Evolutionary conservation across 1,140 invertebrate genomes (phyloP), one percentile per base, ranked within the genome.

Genomic region (Apis florea): DNA sequence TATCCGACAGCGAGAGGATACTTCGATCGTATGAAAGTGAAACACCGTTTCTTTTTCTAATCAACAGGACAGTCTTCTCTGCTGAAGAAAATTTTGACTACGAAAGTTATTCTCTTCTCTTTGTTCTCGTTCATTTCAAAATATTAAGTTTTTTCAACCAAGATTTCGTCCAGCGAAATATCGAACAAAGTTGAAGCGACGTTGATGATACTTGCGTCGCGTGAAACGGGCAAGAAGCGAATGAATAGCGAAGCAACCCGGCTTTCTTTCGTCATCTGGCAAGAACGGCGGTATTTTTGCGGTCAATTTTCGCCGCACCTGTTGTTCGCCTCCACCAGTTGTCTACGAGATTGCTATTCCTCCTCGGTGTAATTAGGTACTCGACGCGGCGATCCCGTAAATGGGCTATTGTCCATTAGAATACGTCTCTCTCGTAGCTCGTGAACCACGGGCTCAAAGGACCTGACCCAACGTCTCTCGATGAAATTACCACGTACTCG

Each of bases 281-380:
- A 24, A 54, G 68, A 74, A 66, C 77, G 13, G 72, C 31, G 47
- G 31, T 70, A 59, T 78, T 86, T 79, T n/a, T 67, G 67, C 58
- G 81, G 56, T 75, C 83, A 87, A 86, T 87, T 85, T 87, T 83
- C 68, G 53, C 67, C 40, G 83, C 66, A 81, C 78, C 83, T 82
- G 76, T 86, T 83, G 80, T 82, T 66, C 73, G 15, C 13, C 51
- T 56, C 69, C 12, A 56, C 58, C 56, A 19, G 64, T 73, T 71
- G 64, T 83, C 82, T 31, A 75, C 64, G 70, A 83, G 82, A 84
- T 81, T 81, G 84, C 85, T 77, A 86, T 87, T 84, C 84, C 85
- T 78, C 76, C 63, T 49, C 13, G 53, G 67, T 83, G 79, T 87
- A 87, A 87, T 87, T 87, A 85, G 85, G 73, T 87, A 80, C 59